Evolutionary conservation across 2,113 vertebrate genomes (phyloP).

Genomic region (Anser cygnoides): DNA sequence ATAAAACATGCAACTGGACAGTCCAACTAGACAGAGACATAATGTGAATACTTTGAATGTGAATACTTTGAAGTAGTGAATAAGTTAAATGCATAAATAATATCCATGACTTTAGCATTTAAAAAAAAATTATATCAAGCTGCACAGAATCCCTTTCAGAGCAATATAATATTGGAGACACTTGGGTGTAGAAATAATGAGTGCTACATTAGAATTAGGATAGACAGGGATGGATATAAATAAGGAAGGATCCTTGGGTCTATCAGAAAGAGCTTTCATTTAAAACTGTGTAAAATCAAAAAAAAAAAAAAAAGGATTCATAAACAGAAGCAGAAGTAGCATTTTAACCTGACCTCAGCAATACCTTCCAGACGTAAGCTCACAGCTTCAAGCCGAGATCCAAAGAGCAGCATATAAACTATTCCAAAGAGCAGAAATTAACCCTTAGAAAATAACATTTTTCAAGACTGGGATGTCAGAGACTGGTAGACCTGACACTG

Average conservation of each 20-base stretch:
- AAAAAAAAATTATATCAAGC: not conserved
- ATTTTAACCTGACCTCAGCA: constrained; percentile 1
- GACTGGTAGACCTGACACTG: not conserved
- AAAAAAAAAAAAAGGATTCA: not conserved
- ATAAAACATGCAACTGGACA: constrained; percentile 74
- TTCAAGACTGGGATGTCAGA: not conserved
- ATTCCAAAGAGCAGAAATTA: constrained; percentile 25
- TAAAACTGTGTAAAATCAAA: not conserved
- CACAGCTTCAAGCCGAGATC: not conserved
- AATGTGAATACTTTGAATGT: constrained; percentile 73
- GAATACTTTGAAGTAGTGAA: constrained; percentile 67
- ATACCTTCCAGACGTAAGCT: not conserved
- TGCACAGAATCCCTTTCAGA: constrained; percentile 4
- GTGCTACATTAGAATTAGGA: not conserved
- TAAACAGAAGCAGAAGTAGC: not conserved
- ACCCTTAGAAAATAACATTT: not conserved
- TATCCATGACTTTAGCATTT: constrained; percentile 33
- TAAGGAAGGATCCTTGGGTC: constrained; percentile 2
- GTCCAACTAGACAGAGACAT: constrained; percentile 39
- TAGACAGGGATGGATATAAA: not conserved
- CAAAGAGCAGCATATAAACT: constrained; percentile 34
- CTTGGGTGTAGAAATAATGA: not conserved
- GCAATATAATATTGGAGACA: not conserved
- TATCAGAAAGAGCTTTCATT: constrained; percentile 12
- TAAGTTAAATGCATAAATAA: constrained; percentile 42